Percentiles rank a stretch among this genome's conserved stretches.
Conservation (phyloP, 92 coral and sea anemone species). For the Parazoanthus swiftii region DNA sequence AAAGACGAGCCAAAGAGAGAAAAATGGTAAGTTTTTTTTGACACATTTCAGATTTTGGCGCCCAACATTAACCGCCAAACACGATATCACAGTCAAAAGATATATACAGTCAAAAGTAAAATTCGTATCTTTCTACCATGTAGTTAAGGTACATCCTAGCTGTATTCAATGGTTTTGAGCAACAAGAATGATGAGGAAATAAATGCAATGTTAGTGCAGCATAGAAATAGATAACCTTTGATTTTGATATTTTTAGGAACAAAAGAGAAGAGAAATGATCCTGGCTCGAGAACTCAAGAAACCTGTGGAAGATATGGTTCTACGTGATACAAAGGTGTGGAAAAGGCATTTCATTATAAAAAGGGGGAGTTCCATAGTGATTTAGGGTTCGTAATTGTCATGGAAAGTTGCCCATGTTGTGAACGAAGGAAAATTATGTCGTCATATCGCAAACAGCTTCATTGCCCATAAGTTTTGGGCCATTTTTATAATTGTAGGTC, state of each 20-base stretch:
- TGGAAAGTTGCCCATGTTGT: too few relatives aligned
- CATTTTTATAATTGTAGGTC: too few relatives aligned
- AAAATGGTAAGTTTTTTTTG: constrained; percentile 58
- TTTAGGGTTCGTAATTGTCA: too few relatives aligned
- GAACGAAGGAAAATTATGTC: too few relatives aligned
- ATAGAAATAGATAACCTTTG: background rate
- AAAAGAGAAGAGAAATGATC: constrained; percentile 96
- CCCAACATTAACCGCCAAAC: too few relatives aligned
- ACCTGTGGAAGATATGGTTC: constrained; percentile 97
- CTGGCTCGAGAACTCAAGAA: constrained; percentile 94
- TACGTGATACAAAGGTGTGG: constrained; percentile 90
- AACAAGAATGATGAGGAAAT: background rate
- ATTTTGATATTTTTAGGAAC: constrained; percentile 59
- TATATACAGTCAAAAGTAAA: too few relatives aligned
- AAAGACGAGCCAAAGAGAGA: constrained; percentile 85
- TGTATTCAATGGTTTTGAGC: background rate
- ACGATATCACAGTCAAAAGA: too few relatives aligned
- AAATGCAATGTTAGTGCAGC: background rate
- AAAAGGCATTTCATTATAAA: background rate
- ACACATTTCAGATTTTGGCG: background rate
- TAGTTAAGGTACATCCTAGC: background rate
- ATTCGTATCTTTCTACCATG: too few relatives aligned
- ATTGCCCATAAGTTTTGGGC: too few relatives aligned
- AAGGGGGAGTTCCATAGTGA: background rate
- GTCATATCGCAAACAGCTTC: too few relatives aligned